These are phyloP conservation scores for Anthonomus grandis DNA, from an alignment of 1,140 invertebrate species.

Conservation along the genomic window DNA sequence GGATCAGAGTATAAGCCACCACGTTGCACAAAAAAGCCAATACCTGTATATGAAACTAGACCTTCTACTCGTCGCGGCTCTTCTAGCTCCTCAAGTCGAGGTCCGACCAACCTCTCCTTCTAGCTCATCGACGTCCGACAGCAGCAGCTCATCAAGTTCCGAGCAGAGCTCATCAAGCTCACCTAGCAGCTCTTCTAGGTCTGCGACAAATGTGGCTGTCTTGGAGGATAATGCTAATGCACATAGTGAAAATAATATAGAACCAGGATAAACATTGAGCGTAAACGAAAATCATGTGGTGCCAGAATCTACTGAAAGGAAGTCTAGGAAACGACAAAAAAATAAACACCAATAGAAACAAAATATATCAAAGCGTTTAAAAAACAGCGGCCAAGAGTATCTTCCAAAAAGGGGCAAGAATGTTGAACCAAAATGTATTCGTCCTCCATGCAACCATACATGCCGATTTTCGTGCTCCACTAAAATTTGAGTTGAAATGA, in stretches of 20 bases:
- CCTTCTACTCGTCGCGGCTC: slow-evolving; percentile 3
- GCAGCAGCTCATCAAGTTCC: too few species aligned
- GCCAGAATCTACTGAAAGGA: slow-evolving; percentile 8
- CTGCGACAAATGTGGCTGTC: too few species aligned
- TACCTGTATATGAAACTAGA: slow-evolving; percentile 2
- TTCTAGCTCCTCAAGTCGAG: too few species aligned
- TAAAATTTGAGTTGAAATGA: too few species aligned
- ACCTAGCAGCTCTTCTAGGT: too few species aligned
- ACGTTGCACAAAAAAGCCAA: slow-evolving; percentile 8
- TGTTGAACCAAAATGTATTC: too few species aligned
- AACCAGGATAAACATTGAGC: neutral
- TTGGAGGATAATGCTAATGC: slow-evolving; percentile 1
- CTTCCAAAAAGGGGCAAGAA: too few species aligned
- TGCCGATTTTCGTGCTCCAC: too few species aligned
- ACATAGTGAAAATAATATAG: slow-evolving; percentile 3
- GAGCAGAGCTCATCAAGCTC: neutral
- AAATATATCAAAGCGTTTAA: slow-evolving; percentile 4
- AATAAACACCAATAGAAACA: slow-evolving; percentile 7
- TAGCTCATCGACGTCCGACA: neutral
- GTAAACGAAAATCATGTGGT: slow-evolving; percentile 4
- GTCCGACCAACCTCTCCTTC: too few species aligned
- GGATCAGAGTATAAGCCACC: slow-evolving; percentile 11
- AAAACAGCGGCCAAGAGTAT: too few species aligned
- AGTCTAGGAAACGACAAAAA: slow-evolving; percentile 10
- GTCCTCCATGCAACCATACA: too few species aligned